Percentiles rank a stretch among this genome's conserved stretches.
phyloP scores from a whole-genome alignment of 2,113 vertebrate species.

The Rostratula benghalensis region DNA sequence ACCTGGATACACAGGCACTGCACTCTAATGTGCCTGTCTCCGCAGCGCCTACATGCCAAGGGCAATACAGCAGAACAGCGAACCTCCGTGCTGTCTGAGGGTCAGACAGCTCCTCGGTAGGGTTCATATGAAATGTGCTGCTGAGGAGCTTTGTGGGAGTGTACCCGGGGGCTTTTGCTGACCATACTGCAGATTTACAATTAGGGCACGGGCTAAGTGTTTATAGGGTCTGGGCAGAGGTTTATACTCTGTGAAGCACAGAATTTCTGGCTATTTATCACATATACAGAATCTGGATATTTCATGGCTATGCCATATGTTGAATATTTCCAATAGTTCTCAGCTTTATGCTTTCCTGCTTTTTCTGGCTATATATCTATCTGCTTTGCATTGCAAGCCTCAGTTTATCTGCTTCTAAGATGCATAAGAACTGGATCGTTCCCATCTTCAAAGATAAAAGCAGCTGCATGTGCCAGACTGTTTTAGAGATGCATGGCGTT shows the following conservation, averaged over 20 bases:
- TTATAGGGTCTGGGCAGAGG: neutral
- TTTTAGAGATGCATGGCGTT: neutral
- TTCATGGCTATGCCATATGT: neutral
- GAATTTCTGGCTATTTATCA: neutral
- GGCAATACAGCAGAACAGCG: neutral
- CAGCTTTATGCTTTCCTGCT: neutral
- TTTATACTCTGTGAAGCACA: neutral
- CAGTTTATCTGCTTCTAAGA: neutral
- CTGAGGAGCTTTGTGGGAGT: neutral
- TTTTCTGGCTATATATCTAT: neutral
- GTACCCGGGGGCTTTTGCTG: neutral
- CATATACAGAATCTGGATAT: neutral
- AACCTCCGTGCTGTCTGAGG: neutral
- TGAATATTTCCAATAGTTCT: neutral
- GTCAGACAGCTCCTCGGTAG: neutral
- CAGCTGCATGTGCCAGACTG: neutral
- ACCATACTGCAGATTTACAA: neutral
- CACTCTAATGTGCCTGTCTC: neutral
- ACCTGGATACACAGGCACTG: neutral
- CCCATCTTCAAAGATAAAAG: neutral
- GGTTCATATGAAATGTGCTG: neutral
- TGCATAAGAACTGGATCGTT: neutral
- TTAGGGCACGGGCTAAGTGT: neutral
- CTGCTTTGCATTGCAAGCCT: neutral
- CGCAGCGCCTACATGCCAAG: neutral